phyloP scores from a whole-genome alignment of 2,113 vertebrate species.

The Hiodon alosoides region DNA sequence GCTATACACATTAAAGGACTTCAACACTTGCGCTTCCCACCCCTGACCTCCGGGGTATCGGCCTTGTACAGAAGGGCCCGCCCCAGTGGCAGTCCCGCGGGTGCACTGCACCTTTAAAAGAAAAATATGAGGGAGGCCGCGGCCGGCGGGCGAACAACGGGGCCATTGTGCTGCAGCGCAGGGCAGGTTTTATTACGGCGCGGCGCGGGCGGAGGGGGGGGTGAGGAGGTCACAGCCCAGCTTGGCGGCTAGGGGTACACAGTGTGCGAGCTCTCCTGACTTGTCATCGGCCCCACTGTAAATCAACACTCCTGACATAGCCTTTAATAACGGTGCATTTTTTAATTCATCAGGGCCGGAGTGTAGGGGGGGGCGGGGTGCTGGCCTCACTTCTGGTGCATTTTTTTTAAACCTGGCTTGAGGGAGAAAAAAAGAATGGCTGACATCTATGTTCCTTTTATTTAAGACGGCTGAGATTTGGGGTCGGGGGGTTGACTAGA shows the following conservation, averaged over 20 bases:
- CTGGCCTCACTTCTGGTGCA: not conserved
- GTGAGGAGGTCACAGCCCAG: slow-evolving; percentile 69
- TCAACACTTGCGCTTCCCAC: slow-evolving; percentile 1
- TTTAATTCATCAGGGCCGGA: slow-evolving; percentile 62
- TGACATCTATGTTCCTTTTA: slow-evolving; percentile 40
- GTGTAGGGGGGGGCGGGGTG: not conserved
- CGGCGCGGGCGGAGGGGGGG: slow-evolving; percentile 37
- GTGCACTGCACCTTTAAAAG: slow-evolving; percentile 73
- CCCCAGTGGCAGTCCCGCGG: slow-evolving; percentile 51
- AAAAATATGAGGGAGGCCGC: slow-evolving; percentile 64
- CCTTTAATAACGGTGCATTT: slow-evolving; percentile 73
- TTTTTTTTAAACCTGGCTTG: slow-evolving; percentile 36
- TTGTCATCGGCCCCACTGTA: slow-evolving; percentile 69
- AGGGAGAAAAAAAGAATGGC: slow-evolving; percentile 36
- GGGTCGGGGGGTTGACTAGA: slow-evolving; percentile 11
- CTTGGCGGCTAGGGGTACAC: slow-evolving; percentile 56
- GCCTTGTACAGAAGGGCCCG: not conserved
- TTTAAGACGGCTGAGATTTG: slow-evolving; percentile 16
- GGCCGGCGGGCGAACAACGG: slow-evolving; percentile 67
- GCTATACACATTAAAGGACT: not conserved
- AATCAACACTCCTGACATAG: slow-evolving; percentile 73
- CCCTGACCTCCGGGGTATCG: slow-evolving; percentile 32
- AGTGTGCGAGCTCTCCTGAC: slow-evolving; percentile 64
- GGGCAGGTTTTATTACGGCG: slow-evolving; percentile 66
- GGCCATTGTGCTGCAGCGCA: slow-evolving; percentile 66